Base-by-base conservation (phyloP, 1,140 invertebrate species). In the Drosophila bocki region DNA sequence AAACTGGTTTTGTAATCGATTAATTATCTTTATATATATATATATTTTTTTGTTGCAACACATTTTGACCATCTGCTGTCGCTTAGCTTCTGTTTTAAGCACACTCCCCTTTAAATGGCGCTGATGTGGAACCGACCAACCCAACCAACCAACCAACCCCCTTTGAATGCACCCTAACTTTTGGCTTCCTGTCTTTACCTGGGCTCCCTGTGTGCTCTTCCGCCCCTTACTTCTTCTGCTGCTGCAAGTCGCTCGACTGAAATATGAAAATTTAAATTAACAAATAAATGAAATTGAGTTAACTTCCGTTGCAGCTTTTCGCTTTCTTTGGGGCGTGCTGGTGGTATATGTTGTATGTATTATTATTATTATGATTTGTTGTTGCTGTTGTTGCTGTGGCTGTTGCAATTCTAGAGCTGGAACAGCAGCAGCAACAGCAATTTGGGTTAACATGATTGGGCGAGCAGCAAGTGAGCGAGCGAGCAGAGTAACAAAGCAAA, bases 381-480 rank as follows among this genome's bases (percentile, higher is more conserved):
- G 39, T n/a, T 39, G 33, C 3, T 9, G 9, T 4, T 75, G 47
- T 15, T 35, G 29, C 7, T 41, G 51, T 22, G 0, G 72, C 59
- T 77, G 82, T 88, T 68, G 68, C 80, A 81, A 75, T 53, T 78
- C 65, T 78, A 81, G 79, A 83, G 82, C 69, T 77, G 47, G 75
- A 74, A 62, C 64, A 29, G 26, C 64, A 29, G 26, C 64, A 80
- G 77, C 71, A 69, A 74, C 69, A 26, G 82, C 77, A 84, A 88
- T 90, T 81, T 90, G 77, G 84, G 81, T 84, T 88, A 90, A 88
- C 88, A 88, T 90, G 75, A 90, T 88, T 90, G 80, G 80, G 67
- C 69, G 82, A 61, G 19, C n/a, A 26, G 32, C 32, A 7, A 32
- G 32, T 32, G 42, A 44, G 42, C 42, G 17, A 44, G 57, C 50